Percentiles rank a stretch among this genome's conserved stretches.
Conservation (phyloP, 92 coral and sea anemone genomes). For the Actinernus sp. region DNA sequence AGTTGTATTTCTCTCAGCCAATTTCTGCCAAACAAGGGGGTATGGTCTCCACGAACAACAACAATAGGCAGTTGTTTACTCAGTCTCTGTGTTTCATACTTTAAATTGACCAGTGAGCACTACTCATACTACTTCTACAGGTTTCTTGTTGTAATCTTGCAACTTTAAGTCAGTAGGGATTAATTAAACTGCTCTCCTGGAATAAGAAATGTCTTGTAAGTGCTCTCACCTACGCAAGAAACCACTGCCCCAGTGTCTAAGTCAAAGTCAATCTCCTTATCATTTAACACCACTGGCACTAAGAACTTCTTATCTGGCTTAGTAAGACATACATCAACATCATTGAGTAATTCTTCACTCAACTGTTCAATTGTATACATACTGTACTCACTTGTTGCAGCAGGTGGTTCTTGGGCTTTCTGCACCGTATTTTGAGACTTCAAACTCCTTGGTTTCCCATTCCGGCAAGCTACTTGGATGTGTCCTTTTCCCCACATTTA, state of each 20-base stretch:
- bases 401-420: too few relatives aligned
- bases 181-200: too few relatives aligned
- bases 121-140: slow-evolving; percentile 5
- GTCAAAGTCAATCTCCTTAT: slow-evolving; percentile 4
- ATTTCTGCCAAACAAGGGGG: slow-evolving; percentile 32
- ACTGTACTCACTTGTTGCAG: too few relatives aligned
- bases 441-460: too few relatives aligned
- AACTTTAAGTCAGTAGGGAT: not conserved
- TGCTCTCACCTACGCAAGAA: slow-evolving; percentile 25
- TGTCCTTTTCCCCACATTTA: too few relatives aligned
- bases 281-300: not conserved
- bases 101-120: slow-evolving; percentile 4
- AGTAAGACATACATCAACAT: not conserved
- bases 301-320: not conserved
- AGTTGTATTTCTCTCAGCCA: slow-evolving; percentile 17
- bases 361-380: not conserved
- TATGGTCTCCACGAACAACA: slow-evolving; percentile 17
- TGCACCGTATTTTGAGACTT: too few relatives aligned
- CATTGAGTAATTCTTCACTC: slow-evolving; percentile 8
- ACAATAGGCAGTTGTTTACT: slow-evolving; percentile 8
- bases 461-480: too few relatives aligned
- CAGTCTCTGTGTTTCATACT: slow-evolving; percentile 7
- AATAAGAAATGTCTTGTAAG: too few relatives aligned
- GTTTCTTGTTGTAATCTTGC: slow-evolving; percentile 26
- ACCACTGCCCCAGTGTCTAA: slow-evolving; percentile 26